Percentiles rank a stretch among this genome's conserved stretches.
Evolutionary conservation across 2,113 vertebrate species (phyloP).

Genomic region (Recurvirostra avosetta): DNA sequence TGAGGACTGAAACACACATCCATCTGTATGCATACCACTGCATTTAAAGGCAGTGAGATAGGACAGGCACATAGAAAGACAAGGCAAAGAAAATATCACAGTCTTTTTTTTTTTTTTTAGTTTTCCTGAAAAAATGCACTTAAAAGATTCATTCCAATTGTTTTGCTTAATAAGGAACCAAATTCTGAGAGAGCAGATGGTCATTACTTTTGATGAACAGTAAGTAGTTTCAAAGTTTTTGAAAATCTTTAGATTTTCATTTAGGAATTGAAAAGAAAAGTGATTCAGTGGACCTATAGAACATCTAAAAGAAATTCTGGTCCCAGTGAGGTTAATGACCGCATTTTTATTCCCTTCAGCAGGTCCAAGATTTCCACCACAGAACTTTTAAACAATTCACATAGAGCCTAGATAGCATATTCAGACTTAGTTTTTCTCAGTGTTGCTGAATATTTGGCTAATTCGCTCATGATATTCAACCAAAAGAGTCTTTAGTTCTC

Average conservation of each 20-base stretch:
- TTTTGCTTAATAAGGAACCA: not conserved
- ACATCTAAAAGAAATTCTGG: not conserved
- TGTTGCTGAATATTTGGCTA: not conserved
- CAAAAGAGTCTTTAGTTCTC: not conserved
- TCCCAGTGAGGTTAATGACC: not conserved
- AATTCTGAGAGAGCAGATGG: not conserved
- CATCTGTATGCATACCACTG: no score
- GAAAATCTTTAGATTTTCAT: not conserved
- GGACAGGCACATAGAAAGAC: not conserved
- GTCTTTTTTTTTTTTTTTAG: no score
- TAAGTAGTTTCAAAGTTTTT: not conserved
- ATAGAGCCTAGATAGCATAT: not conserved
- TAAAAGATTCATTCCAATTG: not conserved
- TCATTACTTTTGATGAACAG: not conserved
- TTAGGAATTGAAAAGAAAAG: not conserved
- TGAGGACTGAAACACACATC: not conserved
- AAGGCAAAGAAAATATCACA: not conserved
- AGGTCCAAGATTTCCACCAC: not conserved
- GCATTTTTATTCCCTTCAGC: not conserved
- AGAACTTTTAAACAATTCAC: not conserved
- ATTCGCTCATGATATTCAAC: not conserved
- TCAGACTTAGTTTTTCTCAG: not conserved
- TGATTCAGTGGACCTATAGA: not conserved
- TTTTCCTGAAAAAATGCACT: not conserved
- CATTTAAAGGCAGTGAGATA: not conserved